Evolutionary conservation across 1,140 invertebrate genomes (phyloP).

Genomic region (Drosophila pachea): DNA sequence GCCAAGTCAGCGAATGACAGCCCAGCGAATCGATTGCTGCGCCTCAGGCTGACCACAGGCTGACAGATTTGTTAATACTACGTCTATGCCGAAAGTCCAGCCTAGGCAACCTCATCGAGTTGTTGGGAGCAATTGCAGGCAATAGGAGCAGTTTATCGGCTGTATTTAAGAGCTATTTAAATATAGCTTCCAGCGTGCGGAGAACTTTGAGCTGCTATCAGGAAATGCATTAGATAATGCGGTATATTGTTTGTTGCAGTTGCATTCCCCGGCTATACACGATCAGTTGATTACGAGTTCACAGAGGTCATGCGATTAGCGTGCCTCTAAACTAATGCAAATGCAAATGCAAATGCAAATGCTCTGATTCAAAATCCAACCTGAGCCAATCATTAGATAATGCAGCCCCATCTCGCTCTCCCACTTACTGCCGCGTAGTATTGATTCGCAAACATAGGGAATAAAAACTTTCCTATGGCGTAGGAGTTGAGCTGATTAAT

Average conservation of each 20-base stretch:
- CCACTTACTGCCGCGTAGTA: slow-evolving; percentile 12
- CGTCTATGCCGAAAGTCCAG: no score
- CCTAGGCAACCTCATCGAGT: no score
- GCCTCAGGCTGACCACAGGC: neutral
- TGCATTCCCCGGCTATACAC: slow-evolving; percentile 40
- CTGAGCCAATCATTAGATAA: slow-evolving; percentile 20
- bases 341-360: no score
- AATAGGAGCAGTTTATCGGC: neutral
- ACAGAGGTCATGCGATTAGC: slow-evolving; percentile 65
- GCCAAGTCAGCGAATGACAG: slow-evolving; percentile 32
- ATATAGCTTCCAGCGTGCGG: neutral
- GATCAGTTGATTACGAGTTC: slow-evolving; percentile 61
- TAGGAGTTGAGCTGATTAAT: no score
- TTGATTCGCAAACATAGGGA: slow-evolving; percentile 13
- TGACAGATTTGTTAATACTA: neutral
- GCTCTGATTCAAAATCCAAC: no score
- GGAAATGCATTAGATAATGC: slow-evolving; percentile 39
- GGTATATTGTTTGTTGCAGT: slow-evolving; percentile 7
- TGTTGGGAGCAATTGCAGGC: no score
- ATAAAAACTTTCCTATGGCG: neutral
- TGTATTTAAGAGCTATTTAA: neutral
- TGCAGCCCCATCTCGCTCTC: slow-evolving; percentile 3
- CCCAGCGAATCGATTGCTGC: slow-evolving; percentile 10
- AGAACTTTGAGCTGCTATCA: slow-evolving; percentile 28
- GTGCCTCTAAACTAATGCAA: slow-evolving; percentile 40